Percentiles rank a stretch among this genome's conserved stretches.
phyloP scores from a whole-genome alignment of 2,113 vertebrate genomes.

The Lates calcarifer region DNA sequence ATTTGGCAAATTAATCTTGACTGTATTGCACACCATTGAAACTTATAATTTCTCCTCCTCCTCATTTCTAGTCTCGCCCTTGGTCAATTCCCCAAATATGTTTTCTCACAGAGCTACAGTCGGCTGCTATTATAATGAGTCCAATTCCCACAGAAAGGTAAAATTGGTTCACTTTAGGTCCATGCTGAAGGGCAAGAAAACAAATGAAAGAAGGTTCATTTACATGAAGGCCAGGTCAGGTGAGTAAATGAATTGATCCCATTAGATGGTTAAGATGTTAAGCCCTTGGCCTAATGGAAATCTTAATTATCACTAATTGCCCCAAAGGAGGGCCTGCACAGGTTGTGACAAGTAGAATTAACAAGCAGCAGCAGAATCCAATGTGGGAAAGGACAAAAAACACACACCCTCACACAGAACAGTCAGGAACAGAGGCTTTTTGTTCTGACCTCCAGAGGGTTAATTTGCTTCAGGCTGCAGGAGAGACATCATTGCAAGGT shows the following conservation, averaged over 20 bases:
- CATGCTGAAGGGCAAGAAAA: background rate
- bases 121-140: conserved; percentile 21
- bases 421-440: conserved; percentile 4
- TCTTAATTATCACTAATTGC: conserved; percentile 59
- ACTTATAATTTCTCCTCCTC: background rate
- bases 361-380: conserved; percentile 11
- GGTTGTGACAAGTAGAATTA: conserved; percentile 21
- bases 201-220: conserved; percentile 26
- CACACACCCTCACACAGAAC: background rate
- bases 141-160: conserved; percentile 24
- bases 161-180: conserved; percentile 28
- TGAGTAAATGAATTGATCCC: conserved; percentile 51
- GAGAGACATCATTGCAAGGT: conserved; percentile 23
- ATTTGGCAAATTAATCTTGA: background rate
- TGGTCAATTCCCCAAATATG: conserved; percentile 25
- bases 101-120: conserved; percentile 1
- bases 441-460: conserved; percentile 30
- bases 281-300: conserved; percentile 51
- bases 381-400: conserved; percentile 5
- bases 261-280: conserved; percentile 56
- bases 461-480: conserved; percentile 46
- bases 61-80: conserved; percentile 2
- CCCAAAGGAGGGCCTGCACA: background rate
- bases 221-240: conserved; percentile 31
- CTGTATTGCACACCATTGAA: background rate